A percentile compares a stretch with the other conserved stretches of the same genome.
Conservation (phyloP, 2,797 vertebrate genomes). For the Pygocentrus nattereri region DNA sequence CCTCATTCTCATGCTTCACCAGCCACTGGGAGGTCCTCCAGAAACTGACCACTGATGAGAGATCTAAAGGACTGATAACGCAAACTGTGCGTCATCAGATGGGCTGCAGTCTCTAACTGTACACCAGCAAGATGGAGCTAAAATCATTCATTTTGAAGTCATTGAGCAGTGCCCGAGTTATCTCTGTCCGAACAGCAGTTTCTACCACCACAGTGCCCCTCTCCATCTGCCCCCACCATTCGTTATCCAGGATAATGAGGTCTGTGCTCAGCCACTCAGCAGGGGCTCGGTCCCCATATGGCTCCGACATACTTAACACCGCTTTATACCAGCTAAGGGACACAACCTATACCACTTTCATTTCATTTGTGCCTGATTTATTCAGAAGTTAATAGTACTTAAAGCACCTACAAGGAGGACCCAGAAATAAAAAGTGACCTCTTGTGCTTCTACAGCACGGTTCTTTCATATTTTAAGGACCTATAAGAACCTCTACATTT, state of each 20-base stretch:
- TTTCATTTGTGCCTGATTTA: not conserved
- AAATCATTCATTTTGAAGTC: not conserved
- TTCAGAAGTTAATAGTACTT: not conserved
- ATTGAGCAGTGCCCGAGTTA: not conserved
- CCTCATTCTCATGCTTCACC: no score
- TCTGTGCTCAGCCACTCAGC: constrained; percentile 20
- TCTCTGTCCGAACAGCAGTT: not conserved
- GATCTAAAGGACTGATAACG: not conserved
- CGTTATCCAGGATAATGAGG: constrained; percentile 12
- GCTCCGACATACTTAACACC: constrained; percentile 9
- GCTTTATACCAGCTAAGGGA: not conserved
- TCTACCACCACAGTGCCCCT: not conserved
- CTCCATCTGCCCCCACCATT: constrained; percentile 17
- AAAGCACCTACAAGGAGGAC: not conserved
- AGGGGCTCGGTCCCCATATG: constrained; percentile 16
- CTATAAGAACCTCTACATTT: no score
- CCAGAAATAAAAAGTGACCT: not conserved
- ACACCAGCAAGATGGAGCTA: not conserved
- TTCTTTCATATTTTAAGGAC: not conserved
- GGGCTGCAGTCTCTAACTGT: not conserved
- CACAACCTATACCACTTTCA: not conserved
- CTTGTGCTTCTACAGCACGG: not conserved
- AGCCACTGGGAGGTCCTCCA: no score
- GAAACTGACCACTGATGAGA: no score
- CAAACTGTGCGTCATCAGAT: not conserved